phyloP scores from a whole-genome alignment of 2,113 vertebrate species.

The Chelonoidis abingdonii region DNA sequence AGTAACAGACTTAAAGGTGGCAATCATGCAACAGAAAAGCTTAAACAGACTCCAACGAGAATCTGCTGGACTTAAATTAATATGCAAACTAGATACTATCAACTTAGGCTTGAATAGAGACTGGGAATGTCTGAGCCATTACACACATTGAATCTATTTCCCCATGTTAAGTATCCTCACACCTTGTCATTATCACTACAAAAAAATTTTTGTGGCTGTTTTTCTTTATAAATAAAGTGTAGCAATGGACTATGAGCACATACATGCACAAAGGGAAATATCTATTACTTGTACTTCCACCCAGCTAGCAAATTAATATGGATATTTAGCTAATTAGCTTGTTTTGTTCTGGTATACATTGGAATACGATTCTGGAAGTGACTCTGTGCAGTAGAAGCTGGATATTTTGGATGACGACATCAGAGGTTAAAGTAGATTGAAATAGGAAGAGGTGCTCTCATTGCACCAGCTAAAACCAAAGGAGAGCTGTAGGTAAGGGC shows the following conservation, averaged over 20 bases:
- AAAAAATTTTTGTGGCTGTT: background rate
- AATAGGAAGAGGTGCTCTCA: background rate
- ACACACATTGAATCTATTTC: too few species aligned
- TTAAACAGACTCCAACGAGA: too few species aligned
- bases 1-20: too few species aligned
- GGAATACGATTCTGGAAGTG: background rate
- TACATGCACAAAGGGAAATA: background rate
- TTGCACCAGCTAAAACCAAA: background rate
- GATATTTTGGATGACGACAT: background rate
- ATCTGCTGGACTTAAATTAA: too few species aligned
- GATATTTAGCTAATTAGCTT: constrained; percentile 26
- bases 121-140: too few species aligned
- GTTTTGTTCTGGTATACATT: background rate
- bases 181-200: too few species aligned
- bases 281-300: constrained; percentile 18
- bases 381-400: background rate
- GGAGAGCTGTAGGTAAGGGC: background rate
- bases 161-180: too few species aligned
- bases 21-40: too few species aligned
- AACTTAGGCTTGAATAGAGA: too few species aligned
- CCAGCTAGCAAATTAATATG: constrained; percentile 8
- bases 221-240: background rate
- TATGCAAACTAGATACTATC: too few species aligned
- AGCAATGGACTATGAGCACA: background rate
- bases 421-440: background rate